A percentile compares a stretch with the other conserved stretches of the same genome.
Evolutionary conservation across 2,797 vertebrate species (phyloP).

Genomic region (Lacerta viridis): DNA sequence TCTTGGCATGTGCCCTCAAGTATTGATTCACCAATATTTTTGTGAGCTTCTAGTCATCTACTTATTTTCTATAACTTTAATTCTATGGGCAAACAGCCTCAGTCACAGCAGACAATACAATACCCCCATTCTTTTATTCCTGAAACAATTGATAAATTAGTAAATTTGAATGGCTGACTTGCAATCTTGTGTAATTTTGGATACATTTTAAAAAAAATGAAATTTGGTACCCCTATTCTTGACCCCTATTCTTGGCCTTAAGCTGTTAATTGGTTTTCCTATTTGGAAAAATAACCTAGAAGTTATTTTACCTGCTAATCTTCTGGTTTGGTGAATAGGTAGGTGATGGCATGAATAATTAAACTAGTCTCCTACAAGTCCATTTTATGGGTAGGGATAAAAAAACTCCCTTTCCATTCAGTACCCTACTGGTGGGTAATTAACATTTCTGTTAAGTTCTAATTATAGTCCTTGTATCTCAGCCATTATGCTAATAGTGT

Average conservation of each 20-base stretch:
- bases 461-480: slow-evolving; percentile 89
- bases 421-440: slow-evolving; percentile 83
- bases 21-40: too few species aligned
- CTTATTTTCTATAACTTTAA: background rate
- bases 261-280: background rate
- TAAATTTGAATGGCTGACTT: slow-evolving; percentile 10
- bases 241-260: background rate
- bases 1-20: too few species aligned
- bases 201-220: slow-evolving; percentile 32
- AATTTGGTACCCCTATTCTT: slow-evolving; percentile 27
- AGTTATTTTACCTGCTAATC: slow-evolving; percentile 56
- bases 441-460: slow-evolving; percentile 87
- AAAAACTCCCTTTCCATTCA: slow-evolving; percentile 78
- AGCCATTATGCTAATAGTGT: slow-evolving; percentile 88
- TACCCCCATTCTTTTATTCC: background rate
- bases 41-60: slow-evolving; percentile 35
- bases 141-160: background rate
- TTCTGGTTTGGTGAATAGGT: slow-evolving; percentile 23
- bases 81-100: slow-evolving; percentile 15
- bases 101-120: slow-evolving; percentile 28
- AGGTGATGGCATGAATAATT: slow-evolving; percentile 39
- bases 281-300: background rate
- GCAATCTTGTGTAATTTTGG: background rate
- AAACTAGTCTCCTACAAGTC: slow-evolving; percentile 41
- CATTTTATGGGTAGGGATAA: slow-evolving; percentile 63